Evolutionary conservation across 2,113 vertebrate species (phyloP), one percentile per base, ranked within the genome.

Genomic region (Patagioenas fasciata): DNA sequence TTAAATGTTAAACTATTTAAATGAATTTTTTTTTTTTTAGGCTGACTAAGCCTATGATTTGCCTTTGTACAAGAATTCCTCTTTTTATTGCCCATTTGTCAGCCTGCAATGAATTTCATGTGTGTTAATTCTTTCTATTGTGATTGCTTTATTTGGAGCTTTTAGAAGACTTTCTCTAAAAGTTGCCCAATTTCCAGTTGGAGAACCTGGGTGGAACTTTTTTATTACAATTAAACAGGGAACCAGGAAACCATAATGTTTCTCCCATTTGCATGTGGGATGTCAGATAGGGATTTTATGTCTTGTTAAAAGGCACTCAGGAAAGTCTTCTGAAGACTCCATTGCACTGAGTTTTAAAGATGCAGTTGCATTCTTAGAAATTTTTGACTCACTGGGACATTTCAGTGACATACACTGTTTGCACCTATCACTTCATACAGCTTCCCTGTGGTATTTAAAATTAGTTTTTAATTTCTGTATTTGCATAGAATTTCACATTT

Each of bases 241-340:
- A 89, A 78, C 11, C 1, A 40, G 32, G 32, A 67, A 14, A 36
- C 23, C 0, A 1, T 42, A 12, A 8, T 50, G 4, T 81, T 91
- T 71, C 34, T 67, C 4, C 17, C 2, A 13, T 50, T 77, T 79
- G 5, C 36, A 25, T 0, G 0, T 67, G 17, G 18, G 25, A 5
- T 71, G 25, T 42, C 21, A 44, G 11, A 7, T 75, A 23, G 34
- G 60, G 53, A 53, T 66, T 70, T 77, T 64, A 36, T 7, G 32
- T 81, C 31, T 44, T 75, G 15, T 25, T 9, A 50, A 6, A 23
- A 71, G 16, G 13, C 23, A n/a, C 23, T 72, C 2, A 1, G 28
- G 13, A 65, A 20, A 18, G 15, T 40, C 18, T 72, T 3, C 38
- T 44, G 7, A 32, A 40, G 20, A n/a, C 8, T 48, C 31, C 1